Evolutionary conservation across 2,797 vertebrate genomes (phyloP), one percentile per base, ranked within the genome.

Genomic region (Corythornis leucogaster): DNA sequence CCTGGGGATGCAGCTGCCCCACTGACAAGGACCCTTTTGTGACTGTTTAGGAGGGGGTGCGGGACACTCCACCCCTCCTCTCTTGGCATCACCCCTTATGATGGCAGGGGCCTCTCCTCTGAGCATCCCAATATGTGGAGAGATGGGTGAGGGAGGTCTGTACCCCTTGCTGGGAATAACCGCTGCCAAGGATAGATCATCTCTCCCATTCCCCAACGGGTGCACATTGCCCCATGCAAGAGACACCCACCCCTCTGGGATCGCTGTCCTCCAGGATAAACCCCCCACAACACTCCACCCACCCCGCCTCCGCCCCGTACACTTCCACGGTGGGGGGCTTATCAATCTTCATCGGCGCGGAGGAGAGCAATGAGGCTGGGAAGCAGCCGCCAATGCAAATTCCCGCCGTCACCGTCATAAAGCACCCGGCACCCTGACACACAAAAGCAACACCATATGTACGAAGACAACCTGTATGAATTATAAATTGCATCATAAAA

Each of bases 401-500:
- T 54, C 93, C 85, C 54, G 40, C 80, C 45, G n/a, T 45, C 96
- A 22, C 91, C 85, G 80, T 93, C 96, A 96, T 96, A 94, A 96
- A 97, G 94, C 92, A 94, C 80, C 89, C 80, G 84, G 96, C 95
- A 89, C 92, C 90, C 87, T 42, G 62, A 91, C 96, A 31, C 93
- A 92, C 95, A 94, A 96, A 96, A 97, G 97, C 97, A 97, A 93
- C 97, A 95, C 97, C 97, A 94, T 97, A 95, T 96, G 97, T 21
- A 70, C 68, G 30, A 58, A 96, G 96, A 96, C 97, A 97, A 97
- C 97, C 95, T 95, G 95, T 94, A 90, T 95, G 92, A 96, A 96
- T 96, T 96, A 96, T 94, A 94, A 95, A 97, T 93, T 53, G 89
- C 95, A 26, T 78, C 96, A 25, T 96, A 92, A 96, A 97, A 96